Percentiles rank a stretch among this genome's conserved stretches.
Conservation (phyloP, 1,140 invertebrate genomes). For the Solen grandis region DNA sequence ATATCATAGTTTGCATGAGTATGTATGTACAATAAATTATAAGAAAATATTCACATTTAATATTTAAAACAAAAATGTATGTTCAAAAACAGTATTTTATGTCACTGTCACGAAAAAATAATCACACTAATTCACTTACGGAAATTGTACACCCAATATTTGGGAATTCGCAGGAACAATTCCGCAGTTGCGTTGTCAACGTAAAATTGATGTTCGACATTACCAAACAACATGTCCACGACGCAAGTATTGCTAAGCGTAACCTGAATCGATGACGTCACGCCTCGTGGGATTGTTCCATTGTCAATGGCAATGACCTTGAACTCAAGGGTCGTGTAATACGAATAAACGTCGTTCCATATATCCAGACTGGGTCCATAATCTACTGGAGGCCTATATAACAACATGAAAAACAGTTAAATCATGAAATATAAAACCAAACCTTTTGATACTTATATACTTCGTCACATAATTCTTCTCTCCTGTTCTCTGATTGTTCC, state of each 20-base stretch:
- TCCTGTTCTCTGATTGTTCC: no score
- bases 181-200: conserved; percentile 55
- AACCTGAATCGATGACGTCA: conserved; percentile 45
- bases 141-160: conserved; percentile 62
- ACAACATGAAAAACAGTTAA: no score
- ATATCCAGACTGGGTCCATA: conserved; percentile 57
- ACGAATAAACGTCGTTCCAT: conserved; percentile 49
- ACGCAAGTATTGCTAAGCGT: conserved; percentile 64
- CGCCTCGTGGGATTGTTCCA: conserved; percentile 57
- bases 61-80: no score
- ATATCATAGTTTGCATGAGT: no score
- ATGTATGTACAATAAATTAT: no score
- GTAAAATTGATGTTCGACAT: conserved; percentile 44
- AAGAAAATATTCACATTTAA: no score
- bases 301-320: conserved; percentile 59
- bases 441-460: no score
- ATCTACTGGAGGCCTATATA: conserved; percentile 24
- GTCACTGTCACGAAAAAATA: no score
- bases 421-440: no score
- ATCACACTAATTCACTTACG: no score
- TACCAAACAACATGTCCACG: conserved; percentile 55
- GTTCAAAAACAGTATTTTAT: no score
- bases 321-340: conserved; percentile 57
- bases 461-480: no score
- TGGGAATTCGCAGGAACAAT: conserved; percentile 48